These are phyloP conservation scores for Desoria tigrina DNA, from an alignment of 2,888 invertebrate species.

Conservation along the genomic window DNA sequence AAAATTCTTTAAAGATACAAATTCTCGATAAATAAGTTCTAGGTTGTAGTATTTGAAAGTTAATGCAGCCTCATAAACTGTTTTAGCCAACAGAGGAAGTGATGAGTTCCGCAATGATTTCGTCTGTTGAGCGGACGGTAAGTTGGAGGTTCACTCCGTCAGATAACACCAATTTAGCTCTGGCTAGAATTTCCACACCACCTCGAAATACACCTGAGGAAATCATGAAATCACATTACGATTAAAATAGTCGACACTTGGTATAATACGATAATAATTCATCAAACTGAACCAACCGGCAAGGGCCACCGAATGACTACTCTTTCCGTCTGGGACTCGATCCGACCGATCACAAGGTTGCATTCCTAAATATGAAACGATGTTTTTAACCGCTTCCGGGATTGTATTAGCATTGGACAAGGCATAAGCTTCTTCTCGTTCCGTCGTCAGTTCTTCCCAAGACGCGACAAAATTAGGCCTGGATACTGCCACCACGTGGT, in stretches of 20 bases:
- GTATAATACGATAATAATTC: too few species aligned
- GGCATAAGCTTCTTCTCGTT: constrained; percentile 90
- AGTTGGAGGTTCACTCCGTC: constrained; percentile 91
- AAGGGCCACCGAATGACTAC: constrained; percentile 75
- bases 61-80: too few species aligned
- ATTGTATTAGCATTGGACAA: constrained; percentile 76
- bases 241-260: too few species aligned
- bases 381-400: constrained; percentile 80
- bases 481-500: constrained; percentile 78
- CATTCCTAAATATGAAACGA: constrained; percentile 78
- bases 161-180: constrained; percentile 78
- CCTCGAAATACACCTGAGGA: constrained; percentile 79
- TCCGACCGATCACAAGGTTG: constrained; percentile 83
- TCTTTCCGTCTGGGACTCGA: constrained; percentile 77
- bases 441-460: constrained; percentile 75
- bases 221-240: background rate
- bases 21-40: too few species aligned
- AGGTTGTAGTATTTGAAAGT: too few species aligned
- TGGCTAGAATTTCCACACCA: constrained; percentile 82
- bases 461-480: constrained; percentile 75
- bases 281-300: constrained; percentile 71
- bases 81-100: constrained; percentile 82
- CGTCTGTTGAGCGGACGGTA: constrained; percentile 81
- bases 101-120: constrained; percentile 82
- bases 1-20: too few species aligned